A percentile compares a stretch with the other conserved stretches of the same genome.
Evolutionary conservation across 2,888 invertebrate genomes (phyloP).

Genomic region (Unio pictorum): DNA sequence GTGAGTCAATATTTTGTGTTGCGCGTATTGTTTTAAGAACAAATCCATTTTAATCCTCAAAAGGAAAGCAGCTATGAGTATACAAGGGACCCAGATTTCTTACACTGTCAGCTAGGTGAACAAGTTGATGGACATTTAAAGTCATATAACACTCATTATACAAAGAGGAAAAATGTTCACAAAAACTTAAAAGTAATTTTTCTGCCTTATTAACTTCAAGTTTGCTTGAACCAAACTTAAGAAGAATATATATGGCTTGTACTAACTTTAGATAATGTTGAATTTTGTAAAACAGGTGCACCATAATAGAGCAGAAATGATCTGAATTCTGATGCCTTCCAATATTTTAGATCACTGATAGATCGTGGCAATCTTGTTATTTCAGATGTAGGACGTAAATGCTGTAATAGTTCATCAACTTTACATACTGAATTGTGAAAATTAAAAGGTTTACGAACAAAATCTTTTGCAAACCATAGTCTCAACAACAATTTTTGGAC

Average conservation of each 20-base stretch:
- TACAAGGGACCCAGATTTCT: conserved; percentile 14
- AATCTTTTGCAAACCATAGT: conserved; percentile 13
- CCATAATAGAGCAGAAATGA: conserved; percentile 7
- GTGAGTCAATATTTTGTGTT: conserved; percentile 14
- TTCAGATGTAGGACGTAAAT: conserved; percentile 4
- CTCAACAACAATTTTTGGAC: conserved; percentile 8
- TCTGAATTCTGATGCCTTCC: conserved; percentile 10
- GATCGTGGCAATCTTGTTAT: conserved; percentile 4
- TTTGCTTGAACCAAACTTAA: neutral
- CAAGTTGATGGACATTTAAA: conserved; percentile 14
- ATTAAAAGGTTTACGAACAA: neutral
- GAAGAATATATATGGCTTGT: conserved; percentile 1
- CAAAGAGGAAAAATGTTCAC: neutral
- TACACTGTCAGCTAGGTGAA: conserved; percentile 19
- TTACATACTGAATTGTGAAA: neutral
- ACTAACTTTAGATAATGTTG: conserved; percentile 1
- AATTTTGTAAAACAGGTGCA: conserved; percentile 1
- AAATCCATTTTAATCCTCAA: conserved; percentile 17
- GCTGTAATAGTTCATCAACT: conserved; percentile 1
- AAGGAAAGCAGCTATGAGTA: conserved; percentile 16
- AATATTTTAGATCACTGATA: conserved; percentile 10
- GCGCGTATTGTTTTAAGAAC: conserved; percentile 13
- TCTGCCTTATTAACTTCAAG: too few species aligned
- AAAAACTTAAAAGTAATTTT: too few species aligned
- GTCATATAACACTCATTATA: conserved; percentile 12